Base-by-base conservation (phyloP, 2,797 vertebrate species). In the Sebastes diaconus region DNA sequence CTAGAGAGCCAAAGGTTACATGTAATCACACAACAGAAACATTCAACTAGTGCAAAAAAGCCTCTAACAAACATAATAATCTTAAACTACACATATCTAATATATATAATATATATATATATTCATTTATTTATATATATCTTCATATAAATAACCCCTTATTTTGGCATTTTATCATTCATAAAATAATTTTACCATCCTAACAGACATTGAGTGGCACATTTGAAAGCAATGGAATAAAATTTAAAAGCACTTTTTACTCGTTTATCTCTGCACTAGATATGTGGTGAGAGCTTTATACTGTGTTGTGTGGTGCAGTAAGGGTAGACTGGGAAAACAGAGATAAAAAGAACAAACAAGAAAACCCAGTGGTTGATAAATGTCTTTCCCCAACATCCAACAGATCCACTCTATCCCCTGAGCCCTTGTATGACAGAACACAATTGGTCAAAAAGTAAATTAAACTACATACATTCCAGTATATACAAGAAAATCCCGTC, bases 71-170 rank as follows among this genome's bases (percentile, higher is more conserved):
- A 95, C 91, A 87, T 89, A 94, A 91, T 88, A 92, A 89, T 93
- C 90, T 94, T 94, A 94, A 94, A 94, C 94, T 95, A 95, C 93
- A 94, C 92, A 87, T 89, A 94, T 94, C 90, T 94, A 94, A 93
- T 95, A 94, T 95, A 95, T 94, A 90, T 92, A 94, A 93, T 93
- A 90, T 93, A 92, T 95, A 91, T 95, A 92, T 95, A 92, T 95
- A 92, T 95, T 93, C 85, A 93, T 94, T 89, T 93, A 92, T 94
- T 90, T 94, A 91, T 94, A 90, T 93, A 94, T 92, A 92, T 93
- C 89, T 95, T 93, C 93, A 95, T 96, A 96, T 94, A 96, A 95
- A 96, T 95, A 95, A 96, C 94, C 94, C 94, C 92, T 95, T 96
- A 96, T 93, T 96, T 96, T 96, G 95, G 95, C 95, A 95, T 96